A percentile compares a stretch with the other conserved stretches of the same genome.
Conservation (phyloP, 2,888 invertebrate genomes). For the Colostygia pectinataria region DNA sequence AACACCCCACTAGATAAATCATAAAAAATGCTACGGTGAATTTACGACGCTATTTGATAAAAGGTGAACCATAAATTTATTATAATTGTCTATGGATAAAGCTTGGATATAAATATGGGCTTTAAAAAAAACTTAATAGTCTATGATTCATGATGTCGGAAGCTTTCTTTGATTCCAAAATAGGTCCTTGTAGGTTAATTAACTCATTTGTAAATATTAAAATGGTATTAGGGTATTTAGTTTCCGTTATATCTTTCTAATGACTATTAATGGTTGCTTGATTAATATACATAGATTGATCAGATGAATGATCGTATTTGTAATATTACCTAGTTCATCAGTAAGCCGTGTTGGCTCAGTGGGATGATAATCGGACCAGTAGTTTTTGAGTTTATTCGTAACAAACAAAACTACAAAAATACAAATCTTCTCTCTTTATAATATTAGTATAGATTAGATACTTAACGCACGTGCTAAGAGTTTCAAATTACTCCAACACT, state of each 20-base stretch:
- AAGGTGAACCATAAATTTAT: constrained; percentile 35
- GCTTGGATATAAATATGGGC: constrained; percentile 18
- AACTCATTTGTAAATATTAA: constrained; percentile 27
- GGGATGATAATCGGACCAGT: no score
- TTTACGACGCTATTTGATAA: constrained; percentile 38
- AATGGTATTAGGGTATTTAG: constrained; percentile 13
- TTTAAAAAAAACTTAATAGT: constrained; percentile 19
- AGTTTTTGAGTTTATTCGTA: no score
- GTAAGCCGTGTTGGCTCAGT: no score
- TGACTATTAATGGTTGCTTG: constrained; percentile 10
- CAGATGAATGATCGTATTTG: no score
- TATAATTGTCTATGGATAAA: constrained; percentile 31
- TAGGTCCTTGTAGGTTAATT: constrained; percentile 14
- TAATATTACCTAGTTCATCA: no score
- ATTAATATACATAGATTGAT: no score
- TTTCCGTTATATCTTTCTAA: neutral
- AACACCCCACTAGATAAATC: constrained; percentile 36
- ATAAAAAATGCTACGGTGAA: constrained; percentile 28
- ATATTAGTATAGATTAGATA: no score
- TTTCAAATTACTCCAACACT: no score
- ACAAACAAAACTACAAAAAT: no score
- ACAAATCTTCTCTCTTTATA: no score
- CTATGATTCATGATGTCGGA: constrained; percentile 18
- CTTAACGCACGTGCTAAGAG: no score
- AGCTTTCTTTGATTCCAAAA: constrained; percentile 24